Evolutionary conservation across 1,140 invertebrate species (phyloP).

Genomic region (Brachionus asplanchnoidis): DNA sequence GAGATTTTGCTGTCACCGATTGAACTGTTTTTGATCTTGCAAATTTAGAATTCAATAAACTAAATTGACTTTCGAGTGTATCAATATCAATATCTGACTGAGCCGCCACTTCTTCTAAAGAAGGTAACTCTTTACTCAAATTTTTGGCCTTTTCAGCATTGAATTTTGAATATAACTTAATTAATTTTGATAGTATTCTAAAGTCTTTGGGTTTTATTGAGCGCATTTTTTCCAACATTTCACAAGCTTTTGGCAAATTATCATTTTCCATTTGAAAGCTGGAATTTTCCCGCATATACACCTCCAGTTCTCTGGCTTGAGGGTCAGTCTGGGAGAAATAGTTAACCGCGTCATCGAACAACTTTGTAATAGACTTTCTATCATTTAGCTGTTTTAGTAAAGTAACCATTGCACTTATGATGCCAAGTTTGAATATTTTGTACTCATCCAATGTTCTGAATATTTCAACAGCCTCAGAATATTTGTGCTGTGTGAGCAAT

Average conservation of each 20-base stretch:
- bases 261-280: slow-evolving; percentile 76
- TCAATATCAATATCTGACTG: slow-evolving; percentile 72
- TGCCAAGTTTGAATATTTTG: neutral
- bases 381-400: neutral
- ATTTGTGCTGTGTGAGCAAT: neutral
- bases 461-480: neutral
- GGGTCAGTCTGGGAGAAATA: neutral
- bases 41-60: slow-evolving; percentile 77
- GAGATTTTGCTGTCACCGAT: slow-evolving; percentile 52
- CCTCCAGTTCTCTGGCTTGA: slow-evolving; percentile 44
- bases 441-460: slow-evolving; percentile 2
- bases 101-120: slow-evolving; percentile 61
- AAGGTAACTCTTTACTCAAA: slow-evolving; percentile 63
- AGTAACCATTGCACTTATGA: neutral
- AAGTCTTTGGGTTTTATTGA: slow-evolving; percentile 69
- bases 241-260: slow-evolving; percentile 69
- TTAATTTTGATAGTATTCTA: slow-evolving; percentile 74
- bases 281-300: slow-evolving; percentile 58
- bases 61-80: slow-evolving; percentile 75
- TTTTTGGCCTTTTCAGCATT: slow-evolving; percentile 68
- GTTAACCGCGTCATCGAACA: neutral
- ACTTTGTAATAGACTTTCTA: neutral
- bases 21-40: slow-evolving; percentile 60
- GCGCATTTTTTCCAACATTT: slow-evolving; percentile 76
- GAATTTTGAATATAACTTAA: slow-evolving; percentile 77